Base-by-base conservation (phyloP, 1,140 invertebrate species). In the Caenorhabditis remanei region DNA sequence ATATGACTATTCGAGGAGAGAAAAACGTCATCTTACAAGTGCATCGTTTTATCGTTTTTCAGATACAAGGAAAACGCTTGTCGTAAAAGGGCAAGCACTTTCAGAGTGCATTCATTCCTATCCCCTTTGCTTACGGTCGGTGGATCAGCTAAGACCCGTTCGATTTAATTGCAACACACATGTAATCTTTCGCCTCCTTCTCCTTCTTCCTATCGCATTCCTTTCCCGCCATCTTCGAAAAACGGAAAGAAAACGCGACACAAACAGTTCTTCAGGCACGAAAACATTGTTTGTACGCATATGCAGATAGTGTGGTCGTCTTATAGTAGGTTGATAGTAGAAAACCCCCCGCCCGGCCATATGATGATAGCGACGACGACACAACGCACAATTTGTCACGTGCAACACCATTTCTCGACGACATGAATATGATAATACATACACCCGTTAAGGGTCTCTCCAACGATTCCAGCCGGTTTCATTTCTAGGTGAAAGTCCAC, bases 371-470 rank as follows among this genome's bases (percentile, higher is more conserved):
- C n/a, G n/a, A 32, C 14, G 7, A 32, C 46, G 43, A 50, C 46
- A 79, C 71, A 79, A 79, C 71, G 71, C 71, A 50, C 71, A 79
- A 21, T 79, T 13, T 79, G 71, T 79, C 71, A 79, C 71, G 71
- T 79, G 71, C n/a, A 79, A 32, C 32, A 32, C 32, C 32, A 2
- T 32, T 24, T 71, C 67, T 79, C 6, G n/a, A 11, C 41, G n/a
- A 79, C 46, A 16, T 46, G 19, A 32, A 41, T 71, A 79, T 79
- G 71, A 79, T 50, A 79, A 50, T 79, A 79, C 43, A 32, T 32
- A 32, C 19, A 48, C 71, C 53, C 71, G 50, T 41, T n/a, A 79
- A 46, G 71, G 50, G 50, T 16, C 13, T 40, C n/a, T 32, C 32
- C 32, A 2, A 32, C 32, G 53, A 6, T 50, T 79, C 24, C 71